Conservation (phyloP, 2,797 vertebrate genomes). For the Rhinoraja longicauda region DNA sequence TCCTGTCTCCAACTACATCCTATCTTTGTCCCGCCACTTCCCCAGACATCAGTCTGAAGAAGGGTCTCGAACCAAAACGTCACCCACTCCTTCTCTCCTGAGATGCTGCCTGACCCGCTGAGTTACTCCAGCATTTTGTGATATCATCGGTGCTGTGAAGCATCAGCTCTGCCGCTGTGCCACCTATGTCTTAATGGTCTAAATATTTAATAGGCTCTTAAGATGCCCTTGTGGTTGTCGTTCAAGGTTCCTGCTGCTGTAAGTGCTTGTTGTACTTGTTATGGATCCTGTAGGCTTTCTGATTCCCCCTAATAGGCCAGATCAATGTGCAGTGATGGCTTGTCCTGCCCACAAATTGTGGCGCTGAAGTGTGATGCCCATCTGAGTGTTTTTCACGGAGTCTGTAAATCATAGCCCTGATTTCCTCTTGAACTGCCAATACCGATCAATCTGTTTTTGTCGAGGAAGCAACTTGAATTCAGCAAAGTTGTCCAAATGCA, state of each 20-base stretch:
- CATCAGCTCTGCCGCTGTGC: no score
- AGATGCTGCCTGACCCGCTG: no score
- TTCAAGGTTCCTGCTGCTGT: neutral
- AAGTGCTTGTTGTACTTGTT: neutral
- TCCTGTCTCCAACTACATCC: no score
- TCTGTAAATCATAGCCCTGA: neutral
- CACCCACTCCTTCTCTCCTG: no score
- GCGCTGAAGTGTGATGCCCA: neutral
- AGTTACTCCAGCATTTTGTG: no score
- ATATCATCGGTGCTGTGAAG: no score
- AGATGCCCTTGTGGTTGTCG: neutral
- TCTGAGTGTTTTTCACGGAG: conserved; percentile 10
- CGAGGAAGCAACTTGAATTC: neutral
- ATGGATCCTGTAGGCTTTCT: neutral
- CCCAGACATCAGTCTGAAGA: no score
- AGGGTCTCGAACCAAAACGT: no score
- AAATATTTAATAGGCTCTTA: neutral
- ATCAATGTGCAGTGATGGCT: conserved; percentile 21
- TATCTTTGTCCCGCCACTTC: no score
- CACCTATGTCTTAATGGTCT: no score
- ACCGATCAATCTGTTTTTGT: neutral
- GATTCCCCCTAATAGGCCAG: neutral
- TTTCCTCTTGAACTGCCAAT: neutral
- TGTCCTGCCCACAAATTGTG: neutral
- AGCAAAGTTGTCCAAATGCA: neutral